Evolutionary conservation across 2,113 vertebrate species (phyloP).

Genomic region (Paradoxurus hermaphroditus): DNA sequence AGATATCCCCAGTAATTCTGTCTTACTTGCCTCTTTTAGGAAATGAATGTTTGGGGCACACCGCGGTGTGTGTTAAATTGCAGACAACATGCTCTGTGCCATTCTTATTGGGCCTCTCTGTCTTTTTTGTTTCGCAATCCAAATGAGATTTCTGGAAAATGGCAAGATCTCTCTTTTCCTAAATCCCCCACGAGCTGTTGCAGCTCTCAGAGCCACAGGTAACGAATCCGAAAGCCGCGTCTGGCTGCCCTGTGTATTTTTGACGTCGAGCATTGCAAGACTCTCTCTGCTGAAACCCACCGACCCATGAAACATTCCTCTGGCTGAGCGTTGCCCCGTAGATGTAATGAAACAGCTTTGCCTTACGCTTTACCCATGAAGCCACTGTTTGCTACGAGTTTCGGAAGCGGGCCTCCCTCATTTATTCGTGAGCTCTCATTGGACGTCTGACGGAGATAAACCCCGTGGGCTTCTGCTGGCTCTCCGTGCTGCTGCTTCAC

Average conservation of each 20-base stretch:
- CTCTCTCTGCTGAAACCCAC: slow-evolving; percentile 61
- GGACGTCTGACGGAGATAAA: slow-evolving; percentile 43
- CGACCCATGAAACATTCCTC: slow-evolving; percentile 79
- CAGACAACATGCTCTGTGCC: slow-evolving; percentile 79
- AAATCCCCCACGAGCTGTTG: slow-evolving; percentile 82
- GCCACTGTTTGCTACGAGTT: slow-evolving; percentile 75
- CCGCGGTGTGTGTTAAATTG: slow-evolving; percentile 80
- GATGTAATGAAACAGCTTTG: slow-evolving; percentile 76
- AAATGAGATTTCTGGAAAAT: slow-evolving; percentile 87
- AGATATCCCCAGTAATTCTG: slow-evolving; percentile 77
- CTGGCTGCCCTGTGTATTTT: slow-evolving; percentile 67
- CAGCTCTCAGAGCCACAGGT: slow-evolving; percentile 88
- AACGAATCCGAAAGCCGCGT: slow-evolving; percentile 74
- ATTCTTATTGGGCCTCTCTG: slow-evolving; percentile 85
- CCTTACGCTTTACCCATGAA: slow-evolving; percentile 80
- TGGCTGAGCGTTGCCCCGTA: slow-evolving; percentile 77
- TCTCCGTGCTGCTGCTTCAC: slow-evolving; percentile 78
- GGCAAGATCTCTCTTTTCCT: slow-evolving; percentile 84
- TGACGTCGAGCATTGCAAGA: slow-evolving; percentile 70
- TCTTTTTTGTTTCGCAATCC: slow-evolving; percentile 86
- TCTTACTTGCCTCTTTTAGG: slow-evolving; percentile 87
- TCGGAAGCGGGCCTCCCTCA: slow-evolving; percentile 69
- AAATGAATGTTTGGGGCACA: slow-evolving; percentile 83
- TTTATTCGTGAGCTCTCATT: slow-evolving; percentile 54
- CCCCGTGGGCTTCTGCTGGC: slow-evolving; percentile 75